Conservation (phyloP, 2,888 invertebrate genomes). For the Rhaphigaster nebulosa region DNA sequence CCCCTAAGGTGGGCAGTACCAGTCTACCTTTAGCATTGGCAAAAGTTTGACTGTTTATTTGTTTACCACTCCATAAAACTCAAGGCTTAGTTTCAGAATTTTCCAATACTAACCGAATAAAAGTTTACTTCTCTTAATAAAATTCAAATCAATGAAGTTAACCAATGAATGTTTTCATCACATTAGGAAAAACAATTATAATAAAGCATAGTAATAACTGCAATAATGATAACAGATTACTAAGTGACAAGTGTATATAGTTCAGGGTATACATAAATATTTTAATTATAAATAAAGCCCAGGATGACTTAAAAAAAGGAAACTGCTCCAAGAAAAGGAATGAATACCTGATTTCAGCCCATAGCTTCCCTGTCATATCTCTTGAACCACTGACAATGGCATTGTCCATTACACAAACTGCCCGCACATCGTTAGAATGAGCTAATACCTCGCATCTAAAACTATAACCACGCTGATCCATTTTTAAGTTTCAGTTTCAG, state of each 20-base stretch:
- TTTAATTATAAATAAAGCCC: neutral
- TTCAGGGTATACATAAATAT: neutral
- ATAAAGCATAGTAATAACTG: too few relatives aligned
- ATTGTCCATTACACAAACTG: constrained; percentile 76
- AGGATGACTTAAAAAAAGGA: neutral
- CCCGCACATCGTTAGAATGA: constrained; percentile 89
- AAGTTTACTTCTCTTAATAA: too few relatives aligned
- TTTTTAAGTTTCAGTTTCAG: neutral
- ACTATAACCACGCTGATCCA: neutral
- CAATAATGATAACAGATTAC: too few relatives aligned
- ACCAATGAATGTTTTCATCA: too few relatives aligned
- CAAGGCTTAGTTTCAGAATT: too few relatives aligned
- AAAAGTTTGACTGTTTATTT: too few relatives aligned
- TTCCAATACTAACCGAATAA: too few relatives aligned
- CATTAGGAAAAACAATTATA: too few relatives aligned
- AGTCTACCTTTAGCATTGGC: too few relatives aligned
- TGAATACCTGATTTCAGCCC: constrained; percentile 82
- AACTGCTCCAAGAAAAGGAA: neutral
- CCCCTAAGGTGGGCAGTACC: too few relatives aligned
- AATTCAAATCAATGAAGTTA: too few relatives aligned
- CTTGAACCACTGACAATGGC: constrained; percentile 89
- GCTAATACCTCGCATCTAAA: constrained; percentile 72
- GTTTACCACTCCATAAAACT: too few relatives aligned
- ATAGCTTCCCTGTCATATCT: constrained; percentile 88
- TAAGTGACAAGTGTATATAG: neutral